A percentile compares a stretch with the other conserved stretches of the same genome.
Evolutionary conservation across 2,113 vertebrate species (phyloP).

Genomic region (Apteryx owenii): DNA sequence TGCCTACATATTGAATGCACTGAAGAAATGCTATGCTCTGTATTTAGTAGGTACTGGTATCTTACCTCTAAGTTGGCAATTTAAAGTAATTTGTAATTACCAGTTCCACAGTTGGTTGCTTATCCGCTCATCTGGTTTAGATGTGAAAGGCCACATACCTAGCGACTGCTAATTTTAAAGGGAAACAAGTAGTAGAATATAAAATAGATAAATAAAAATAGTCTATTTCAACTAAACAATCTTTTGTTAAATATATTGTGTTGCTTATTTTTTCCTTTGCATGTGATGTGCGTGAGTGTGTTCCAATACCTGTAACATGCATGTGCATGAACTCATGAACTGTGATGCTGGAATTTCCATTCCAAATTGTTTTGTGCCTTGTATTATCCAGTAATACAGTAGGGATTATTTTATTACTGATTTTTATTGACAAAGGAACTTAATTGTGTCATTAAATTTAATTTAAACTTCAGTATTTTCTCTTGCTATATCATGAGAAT

Average conservation of each 20-base stretch:
- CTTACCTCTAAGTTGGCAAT: neutral
- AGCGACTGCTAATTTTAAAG: neutral
- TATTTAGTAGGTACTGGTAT: neutral
- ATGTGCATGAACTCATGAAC: slow-evolving; percentile 77
- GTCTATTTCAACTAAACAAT: neutral
- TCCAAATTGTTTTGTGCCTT: slow-evolving; percentile 67
- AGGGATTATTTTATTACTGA: slow-evolving; percentile 56
- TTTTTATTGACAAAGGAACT: neutral
- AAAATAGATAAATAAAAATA: neutral
- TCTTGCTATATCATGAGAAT: slow-evolving; percentile 8
- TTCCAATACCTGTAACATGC: slow-evolving; percentile 62
- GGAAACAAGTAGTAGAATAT: neutral
- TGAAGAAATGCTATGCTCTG: neutral
- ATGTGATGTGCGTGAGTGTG: slow-evolving; percentile 56
- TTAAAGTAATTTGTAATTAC: neutral
- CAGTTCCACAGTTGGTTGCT: neutral
- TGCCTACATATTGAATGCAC: neutral
- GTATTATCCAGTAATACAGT: slow-evolving; percentile 52
- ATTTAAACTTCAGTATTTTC: neutral
- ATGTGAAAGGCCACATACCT: neutral
- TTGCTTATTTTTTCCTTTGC: slow-evolving; percentile 71
- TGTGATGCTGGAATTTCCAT: slow-evolving; percentile 55
- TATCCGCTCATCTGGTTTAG: neutral
- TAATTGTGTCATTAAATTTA: neutral
- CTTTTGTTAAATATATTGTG: slow-evolving; percentile 5